Conservation (phyloP, 1,140 invertebrate genomes). For the Papilio xuthus region DNA sequence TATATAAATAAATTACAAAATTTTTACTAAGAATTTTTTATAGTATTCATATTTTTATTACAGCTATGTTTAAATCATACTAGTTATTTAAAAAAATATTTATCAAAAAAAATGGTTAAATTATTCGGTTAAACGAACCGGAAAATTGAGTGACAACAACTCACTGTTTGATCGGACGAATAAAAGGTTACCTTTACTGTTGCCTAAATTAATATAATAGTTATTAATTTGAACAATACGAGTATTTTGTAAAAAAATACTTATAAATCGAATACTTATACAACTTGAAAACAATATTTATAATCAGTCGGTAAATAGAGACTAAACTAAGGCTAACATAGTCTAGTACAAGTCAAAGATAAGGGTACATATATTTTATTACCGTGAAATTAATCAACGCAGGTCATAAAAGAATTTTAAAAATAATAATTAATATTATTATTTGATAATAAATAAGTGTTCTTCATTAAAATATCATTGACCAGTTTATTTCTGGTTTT, state of each 20-base stretch:
- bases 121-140: conserved; percentile 10
- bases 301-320: too few relatives aligned
- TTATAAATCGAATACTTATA: not conserved
- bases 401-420: too few relatives aligned
- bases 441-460: not conserved
- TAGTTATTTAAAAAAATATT: not conserved
- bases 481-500: not conserved
- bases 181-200: not conserved
- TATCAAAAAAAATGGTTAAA: too few relatives aligned
- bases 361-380: too few relatives aligned
- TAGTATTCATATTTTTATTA: not conserved
- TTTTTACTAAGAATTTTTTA: too few relatives aligned
- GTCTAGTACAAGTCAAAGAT: too few relatives aligned
- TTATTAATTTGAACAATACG: too few relatives aligned
- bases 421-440: not conserved
- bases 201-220: not conserved
- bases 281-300: too few relatives aligned
- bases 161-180: not conserved
- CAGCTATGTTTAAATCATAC: not conserved
- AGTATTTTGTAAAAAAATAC: too few relatives aligned
- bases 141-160: not conserved
- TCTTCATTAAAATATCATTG: not conserved
- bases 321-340: too few relatives aligned
- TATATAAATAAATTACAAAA: not conserved
- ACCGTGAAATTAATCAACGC: not conserved